Percentiles rank a stretch among this genome's conserved stretches.
phyloP scores from a whole-genome alignment of 64 coral and sea anemone species.

The Porites australiensis region DNA sequence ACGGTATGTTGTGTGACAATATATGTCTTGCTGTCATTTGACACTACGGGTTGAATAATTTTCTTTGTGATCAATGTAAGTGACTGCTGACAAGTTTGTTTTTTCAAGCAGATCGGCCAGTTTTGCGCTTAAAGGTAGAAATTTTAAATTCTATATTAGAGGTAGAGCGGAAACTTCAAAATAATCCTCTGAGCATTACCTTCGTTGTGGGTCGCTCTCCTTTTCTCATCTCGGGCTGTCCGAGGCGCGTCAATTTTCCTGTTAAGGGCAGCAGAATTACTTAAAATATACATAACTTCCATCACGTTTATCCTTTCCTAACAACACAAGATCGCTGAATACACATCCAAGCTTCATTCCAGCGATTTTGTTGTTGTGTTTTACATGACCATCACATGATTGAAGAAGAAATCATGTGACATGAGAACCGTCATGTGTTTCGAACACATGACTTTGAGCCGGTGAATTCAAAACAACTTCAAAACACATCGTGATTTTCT shows the following conservation, averaged over 20 bases:
- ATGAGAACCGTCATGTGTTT: slow-evolving; percentile 28
- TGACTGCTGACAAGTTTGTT: too few species aligned
- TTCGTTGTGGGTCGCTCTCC: slow-evolving; percentile 98
- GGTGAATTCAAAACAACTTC: slow-evolving; percentile 55
- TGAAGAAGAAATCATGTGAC: slow-evolving; percentile 52
- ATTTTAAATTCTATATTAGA: too few species aligned
- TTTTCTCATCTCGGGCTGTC: slow-evolving; percentile 94
- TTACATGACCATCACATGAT: slow-evolving; percentile 32
- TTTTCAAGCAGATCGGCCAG: too few species aligned
- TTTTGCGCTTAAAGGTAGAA: too few species aligned
- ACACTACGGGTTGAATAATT: too few species aligned
- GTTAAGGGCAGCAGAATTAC: slow-evolving; percentile 64
- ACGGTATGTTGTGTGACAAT: too few species aligned
- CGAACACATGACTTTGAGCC: slow-evolving; percentile 32
- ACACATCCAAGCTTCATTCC: slow-evolving; percentile 17
- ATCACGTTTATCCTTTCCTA: neutral
- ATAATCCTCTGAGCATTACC: slow-evolving; percentile 25
- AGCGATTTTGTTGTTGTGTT: neutral
- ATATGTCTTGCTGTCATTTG: too few species aligned
- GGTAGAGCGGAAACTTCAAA: too few species aligned
- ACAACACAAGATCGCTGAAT: neutral
- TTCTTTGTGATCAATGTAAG: too few species aligned
- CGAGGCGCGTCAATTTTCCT: slow-evolving; percentile 94
- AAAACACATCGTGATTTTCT: neutral
- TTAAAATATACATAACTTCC: slow-evolving; percentile 27